These are phyloP conservation scores for Sebastes minor DNA, from an alignment of 2,797 vertebrate genomes.

Conservation along the genomic window DNA sequence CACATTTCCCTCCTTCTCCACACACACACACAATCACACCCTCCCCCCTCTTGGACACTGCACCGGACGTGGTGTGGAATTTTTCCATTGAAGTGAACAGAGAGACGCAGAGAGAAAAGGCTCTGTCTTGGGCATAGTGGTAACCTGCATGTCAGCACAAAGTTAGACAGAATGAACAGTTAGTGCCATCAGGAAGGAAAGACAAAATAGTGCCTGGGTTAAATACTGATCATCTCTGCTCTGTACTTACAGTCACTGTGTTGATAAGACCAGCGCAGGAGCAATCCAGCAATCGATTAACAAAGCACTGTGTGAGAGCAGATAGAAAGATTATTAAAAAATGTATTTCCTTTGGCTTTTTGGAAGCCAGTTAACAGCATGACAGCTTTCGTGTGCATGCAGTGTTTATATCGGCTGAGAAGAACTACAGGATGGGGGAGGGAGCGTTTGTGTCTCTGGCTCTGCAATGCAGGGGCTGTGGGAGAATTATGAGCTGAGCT, in stretches of 20 bases:
- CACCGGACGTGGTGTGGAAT: conserved; percentile 39
- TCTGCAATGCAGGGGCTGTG: conserved; percentile 82
- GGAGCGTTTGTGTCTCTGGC: conserved; percentile 62
- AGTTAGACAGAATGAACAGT: conserved; percentile 16
- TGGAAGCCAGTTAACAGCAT: not conserved
- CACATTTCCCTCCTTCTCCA: conserved; percentile 10
- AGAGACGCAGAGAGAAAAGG: conserved; percentile 19
- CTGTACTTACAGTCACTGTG: conserved; percentile 4
- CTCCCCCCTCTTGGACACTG: conserved; percentile 27
- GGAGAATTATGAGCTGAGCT: conserved; percentile 73
- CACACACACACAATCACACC: conserved; percentile 20
- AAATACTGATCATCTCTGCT: conserved; percentile 32
- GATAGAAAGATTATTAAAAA: not conserved
- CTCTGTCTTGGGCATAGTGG: not conserved
- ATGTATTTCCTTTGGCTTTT: not conserved
- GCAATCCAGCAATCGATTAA: not conserved
- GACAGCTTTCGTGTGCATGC: not conserved
- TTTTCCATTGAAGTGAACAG: conserved; percentile 43
- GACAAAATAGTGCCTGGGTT: conserved; percentile 15
- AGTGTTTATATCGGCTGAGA: conserved; percentile 51
- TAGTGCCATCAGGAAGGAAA: conserved; percentile 11
- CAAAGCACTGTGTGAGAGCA: not conserved
- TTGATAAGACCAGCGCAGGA: not conserved
- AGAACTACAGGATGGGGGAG: conserved; percentile 54
- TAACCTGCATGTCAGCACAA: conserved; percentile 26